Conservation (phyloP, 2,113 vertebrate species). For the Beaufortia kweichowensis region DNA sequence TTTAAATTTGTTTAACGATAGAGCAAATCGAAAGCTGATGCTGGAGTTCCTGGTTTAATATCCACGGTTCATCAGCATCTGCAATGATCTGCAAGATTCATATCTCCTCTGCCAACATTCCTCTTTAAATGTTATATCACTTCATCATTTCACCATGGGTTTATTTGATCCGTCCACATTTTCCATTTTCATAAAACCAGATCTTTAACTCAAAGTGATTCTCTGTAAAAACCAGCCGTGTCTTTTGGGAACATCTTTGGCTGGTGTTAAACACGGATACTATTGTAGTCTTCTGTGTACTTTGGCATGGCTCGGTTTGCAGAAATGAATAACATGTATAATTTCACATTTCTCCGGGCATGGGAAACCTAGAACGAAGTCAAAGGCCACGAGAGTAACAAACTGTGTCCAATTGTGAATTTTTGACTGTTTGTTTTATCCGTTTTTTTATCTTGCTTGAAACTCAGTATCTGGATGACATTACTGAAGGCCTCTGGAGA, state of each 20-base stretch:
- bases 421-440: conserved; percentile 48
- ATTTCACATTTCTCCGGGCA: conserved; percentile 29
- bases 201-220: conserved; percentile 7
- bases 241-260: conserved; percentile 16
- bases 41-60: background rate
- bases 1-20: background rate
- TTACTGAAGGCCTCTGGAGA: conserved; percentile 22
- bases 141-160: background rate
- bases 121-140: background rate
- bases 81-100: background rate
- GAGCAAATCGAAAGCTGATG: background rate
- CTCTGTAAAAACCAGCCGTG: conserved; percentile 4
- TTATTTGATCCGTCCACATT: background rate
- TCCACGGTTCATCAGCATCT: background rate
- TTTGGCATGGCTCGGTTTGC: conserved; percentile 43
- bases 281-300: conserved; percentile 43
- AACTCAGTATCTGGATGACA: conserved; percentile 35
- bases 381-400: conserved; percentile 47
- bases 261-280: conserved; percentile 42
- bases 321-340: conserved; percentile 39
- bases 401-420: conserved; percentile 44
- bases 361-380: conserved; percentile 42
- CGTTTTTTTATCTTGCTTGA: conserved; percentile 29
- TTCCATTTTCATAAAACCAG: background rate
- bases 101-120: background rate